A percentile compares a stretch with the other conserved stretches of the same genome.
Conservation (phyloP, 2,888 invertebrate species). For the Caprella mutica region DNA sequence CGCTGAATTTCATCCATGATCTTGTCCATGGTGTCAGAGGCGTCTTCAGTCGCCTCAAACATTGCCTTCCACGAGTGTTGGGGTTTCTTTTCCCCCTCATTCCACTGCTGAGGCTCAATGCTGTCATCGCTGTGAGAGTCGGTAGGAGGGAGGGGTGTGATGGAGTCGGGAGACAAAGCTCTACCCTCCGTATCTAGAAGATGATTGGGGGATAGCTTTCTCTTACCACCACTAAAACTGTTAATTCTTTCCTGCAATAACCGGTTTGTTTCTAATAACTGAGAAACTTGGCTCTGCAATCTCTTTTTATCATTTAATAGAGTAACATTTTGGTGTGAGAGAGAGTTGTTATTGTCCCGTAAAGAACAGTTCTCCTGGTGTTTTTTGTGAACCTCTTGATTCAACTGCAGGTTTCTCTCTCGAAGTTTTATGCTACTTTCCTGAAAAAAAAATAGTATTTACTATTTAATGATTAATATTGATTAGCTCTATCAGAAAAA, state of each 20-base stretch:
- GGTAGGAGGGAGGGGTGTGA: neutral
- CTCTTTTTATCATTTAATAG: constrained; percentile 22
- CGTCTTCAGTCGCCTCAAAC: constrained; percentile 4
- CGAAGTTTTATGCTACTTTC: constrained; percentile 34
- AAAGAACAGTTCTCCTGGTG: constrained; percentile 33
- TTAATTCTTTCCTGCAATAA: too few species aligned
- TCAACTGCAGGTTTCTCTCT: constrained; percentile 32
- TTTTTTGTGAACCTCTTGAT: constrained; percentile 33
- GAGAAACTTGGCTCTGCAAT: constrained; percentile 23
- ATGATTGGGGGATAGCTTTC: too few species aligned
- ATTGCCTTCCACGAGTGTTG: too few species aligned
- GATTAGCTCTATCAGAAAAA: too few species aligned
- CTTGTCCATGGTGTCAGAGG: constrained; percentile 1
- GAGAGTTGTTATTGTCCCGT: constrained; percentile 25
- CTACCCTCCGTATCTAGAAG: too few species aligned
- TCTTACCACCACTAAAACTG: too few species aligned
- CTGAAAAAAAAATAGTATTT: constrained; percentile 7
- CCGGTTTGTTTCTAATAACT: too few species aligned
- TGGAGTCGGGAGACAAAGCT: neutral
- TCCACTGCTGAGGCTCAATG: neutral
- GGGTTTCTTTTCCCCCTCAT: neutral
- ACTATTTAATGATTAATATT: too few species aligned
- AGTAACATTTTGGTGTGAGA: constrained; percentile 28
- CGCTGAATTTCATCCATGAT: constrained; percentile 7
- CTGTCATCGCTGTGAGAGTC: neutral